Evolutionary conservation across 2,888 invertebrate species (phyloP), one percentile per base, ranked within the genome.

Genomic region (Agonopterix heracliana): DNA sequence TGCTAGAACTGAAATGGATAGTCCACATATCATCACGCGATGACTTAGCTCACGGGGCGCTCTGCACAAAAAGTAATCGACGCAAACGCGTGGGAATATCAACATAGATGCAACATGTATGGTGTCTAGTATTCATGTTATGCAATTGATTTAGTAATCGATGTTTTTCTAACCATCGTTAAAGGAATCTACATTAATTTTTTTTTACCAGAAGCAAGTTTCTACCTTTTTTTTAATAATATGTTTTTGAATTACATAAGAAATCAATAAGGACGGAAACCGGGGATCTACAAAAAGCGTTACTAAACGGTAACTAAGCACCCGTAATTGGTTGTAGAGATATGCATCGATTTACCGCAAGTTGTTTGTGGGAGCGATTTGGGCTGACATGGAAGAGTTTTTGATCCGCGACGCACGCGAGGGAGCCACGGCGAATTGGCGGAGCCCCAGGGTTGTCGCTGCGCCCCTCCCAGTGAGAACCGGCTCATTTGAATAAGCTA

Each of bases 311-410:
- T 63, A 62, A 63, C 63, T 63, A 66, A 71, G 62, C 62, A 61
- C 58, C 54, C 52, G 55, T 64, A 68, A 67, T 68, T 67, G 47
- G 49, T 51, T 58, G 54, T 61, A 53, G 52, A 56, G 66, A 68
- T 71, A 61, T 59, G 55, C 53, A 69, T 68, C 66, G 55, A 56
- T 60, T 59, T 63, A 63, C 61, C 59, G 63, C 61, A 60, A 61
- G 63, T 63, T 57, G 66, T 68, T 71, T 71, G 67, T 63, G 62
- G 64, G 55, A 69, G 67, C 64, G 61, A 67, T 70, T 71, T 67
- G 55, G 60, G 60, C 61, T 67, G 67, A 64, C 64, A 57, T 56
- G 60, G 57, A 59, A 46, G 56, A 54, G 51, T 55, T 66, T 26
- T 61, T 66, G 63, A 68, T 63, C 59, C 62, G 56, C 55, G 44